A percentile compares a stretch with the other conserved stretches of the same genome.
Conservation (phyloP, 2,113 vertebrate genomes). For the Lepisosteus oculatus region DNA sequence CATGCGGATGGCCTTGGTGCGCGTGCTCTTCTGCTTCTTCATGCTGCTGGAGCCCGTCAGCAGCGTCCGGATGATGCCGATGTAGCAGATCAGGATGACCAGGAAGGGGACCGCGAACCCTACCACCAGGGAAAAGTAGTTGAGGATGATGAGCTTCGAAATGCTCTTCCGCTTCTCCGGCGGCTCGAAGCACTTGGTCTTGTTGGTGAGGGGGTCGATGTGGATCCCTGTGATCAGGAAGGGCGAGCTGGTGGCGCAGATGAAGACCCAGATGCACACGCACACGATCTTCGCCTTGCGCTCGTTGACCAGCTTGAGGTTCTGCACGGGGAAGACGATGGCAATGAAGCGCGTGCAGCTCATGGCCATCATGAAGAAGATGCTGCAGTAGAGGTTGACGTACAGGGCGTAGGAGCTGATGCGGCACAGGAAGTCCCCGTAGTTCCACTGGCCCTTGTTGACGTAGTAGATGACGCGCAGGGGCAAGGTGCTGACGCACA, state of each 20-base stretch:
- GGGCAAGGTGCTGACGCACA: slow-evolving; percentile 86
- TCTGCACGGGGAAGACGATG: slow-evolving; percentile 87
- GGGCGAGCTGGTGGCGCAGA: slow-evolving; percentile 73
- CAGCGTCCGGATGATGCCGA: slow-evolving; percentile 77
- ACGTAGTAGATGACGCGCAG: slow-evolving; percentile 85
- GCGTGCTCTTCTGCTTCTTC: slow-evolving; percentile 63
- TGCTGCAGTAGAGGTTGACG: slow-evolving; percentile 94
- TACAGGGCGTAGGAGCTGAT: slow-evolving; percentile 85
- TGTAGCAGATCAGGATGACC: slow-evolving; percentile 84
- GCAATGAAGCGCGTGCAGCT: slow-evolving; percentile 91
- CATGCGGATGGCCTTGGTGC: slow-evolving; percentile 81
- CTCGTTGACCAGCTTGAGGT: slow-evolving; percentile 72
- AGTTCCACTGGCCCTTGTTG: slow-evolving; percentile 78
- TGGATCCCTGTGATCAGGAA: slow-evolving; percentile 70
- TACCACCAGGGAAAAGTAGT: slow-evolving; percentile 76
- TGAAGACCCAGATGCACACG: slow-evolving; percentile 78
- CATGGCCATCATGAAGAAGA: slow-evolving; percentile 95
- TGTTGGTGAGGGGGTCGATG: slow-evolving; percentile 55
- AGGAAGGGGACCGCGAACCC: slow-evolving; percentile 84
- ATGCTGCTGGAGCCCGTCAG: slow-evolving; percentile 58
- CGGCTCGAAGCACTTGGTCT: slow-evolving; percentile 91
- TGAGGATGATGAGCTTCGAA: slow-evolving; percentile 61
- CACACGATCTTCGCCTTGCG: slow-evolving; percentile 74
- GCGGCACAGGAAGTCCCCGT: slow-evolving; percentile 82
- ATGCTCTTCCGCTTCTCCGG: slow-evolving; percentile 33